Percentiles rank a stretch among this genome's conserved stretches.
Evolutionary conservation across 2,113 vertebrate species (phyloP).

Genomic region (Andinoacara biseriatus): DNA sequence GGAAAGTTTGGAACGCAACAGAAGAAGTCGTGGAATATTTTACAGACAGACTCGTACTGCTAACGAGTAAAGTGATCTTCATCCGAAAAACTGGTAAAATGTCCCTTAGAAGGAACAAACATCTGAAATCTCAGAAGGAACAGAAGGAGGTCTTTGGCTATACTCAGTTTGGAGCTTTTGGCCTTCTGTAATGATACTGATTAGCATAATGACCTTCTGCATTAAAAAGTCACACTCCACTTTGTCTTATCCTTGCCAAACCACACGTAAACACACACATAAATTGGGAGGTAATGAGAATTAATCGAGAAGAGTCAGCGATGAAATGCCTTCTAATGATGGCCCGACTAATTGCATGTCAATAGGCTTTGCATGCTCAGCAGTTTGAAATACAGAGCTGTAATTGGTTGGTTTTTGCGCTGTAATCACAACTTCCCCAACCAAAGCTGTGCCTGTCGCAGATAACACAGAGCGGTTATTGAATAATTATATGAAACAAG

Average conservation of each 20-base stretch:
- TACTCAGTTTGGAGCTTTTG: constrained; percentile 6
- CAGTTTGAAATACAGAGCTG: constrained; percentile 59
- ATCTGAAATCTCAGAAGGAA: not conserved
- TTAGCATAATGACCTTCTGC: constrained; percentile 41
- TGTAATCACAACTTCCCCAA: constrained; percentile 61
- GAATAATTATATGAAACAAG: constrained; percentile 51
- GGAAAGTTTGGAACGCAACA: not conserved
- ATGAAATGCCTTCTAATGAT: constrained; percentile 65
- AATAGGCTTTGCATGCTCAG: constrained; percentile 70
- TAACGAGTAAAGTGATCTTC: not conserved
- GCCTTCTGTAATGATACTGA: constrained; percentile 34
- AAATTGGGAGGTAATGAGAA: constrained; percentile 65
- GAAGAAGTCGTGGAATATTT: not conserved
- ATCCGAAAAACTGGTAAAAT: not conserved
- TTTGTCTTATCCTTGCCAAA: constrained; percentile 11
- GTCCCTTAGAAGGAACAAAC: not conserved
- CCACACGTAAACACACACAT: constrained; percentile 3
- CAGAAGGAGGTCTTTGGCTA: not conserved
- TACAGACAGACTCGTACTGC: not conserved
- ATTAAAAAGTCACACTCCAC: constrained; percentile 47
- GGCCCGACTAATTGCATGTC: constrained; percentile 70
- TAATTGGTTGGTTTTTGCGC: constrained; percentile 58
- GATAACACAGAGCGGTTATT: constrained; percentile 46
- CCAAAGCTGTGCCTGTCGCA: constrained; percentile 30
- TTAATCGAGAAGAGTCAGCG: constrained; percentile 55